phyloP scores from a whole-genome alignment of 2,797 vertebrate species.

The Thamnophis elegans region DNA sequence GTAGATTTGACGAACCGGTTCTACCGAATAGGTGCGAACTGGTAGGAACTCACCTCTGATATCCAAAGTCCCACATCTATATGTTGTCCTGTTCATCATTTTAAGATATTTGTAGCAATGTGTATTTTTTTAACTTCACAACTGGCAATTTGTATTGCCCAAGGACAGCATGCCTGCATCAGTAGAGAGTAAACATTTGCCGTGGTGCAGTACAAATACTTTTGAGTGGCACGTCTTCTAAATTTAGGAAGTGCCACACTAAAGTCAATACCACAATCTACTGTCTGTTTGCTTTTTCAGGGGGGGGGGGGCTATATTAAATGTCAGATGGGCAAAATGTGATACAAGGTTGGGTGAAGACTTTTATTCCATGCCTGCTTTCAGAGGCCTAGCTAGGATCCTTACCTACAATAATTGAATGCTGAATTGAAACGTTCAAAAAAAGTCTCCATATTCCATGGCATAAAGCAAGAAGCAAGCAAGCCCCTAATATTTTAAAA shows the following conservation, averaged over 20 bases:
- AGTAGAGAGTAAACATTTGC: slow-evolving; percentile 42
- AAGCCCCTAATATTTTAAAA: background rate
- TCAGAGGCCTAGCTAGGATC: background rate
- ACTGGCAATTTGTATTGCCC: slow-evolving; percentile 16
- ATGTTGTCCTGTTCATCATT: slow-evolving; percentile 4
- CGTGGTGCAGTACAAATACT: slow-evolving; percentile 49
- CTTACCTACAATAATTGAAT: background rate
- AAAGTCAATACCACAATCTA: slow-evolving; percentile 37
- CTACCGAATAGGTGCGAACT: no score
- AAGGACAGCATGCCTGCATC: slow-evolving; percentile 27
- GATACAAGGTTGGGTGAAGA: slow-evolving; percentile 3
- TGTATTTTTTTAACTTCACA: slow-evolving; percentile 16
- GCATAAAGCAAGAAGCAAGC: slow-evolving; percentile 11
- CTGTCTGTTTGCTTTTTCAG: slow-evolving; percentile 57
- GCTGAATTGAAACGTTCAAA: background rate
- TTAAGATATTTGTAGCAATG: slow-evolving; percentile 16
- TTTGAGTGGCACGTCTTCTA: slow-evolving; percentile 36
- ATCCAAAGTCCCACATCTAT: background rate
- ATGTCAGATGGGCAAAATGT: slow-evolving; percentile 18
- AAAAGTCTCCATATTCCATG: slow-evolving; percentile 20
- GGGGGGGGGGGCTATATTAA: slow-evolving; percentile 22
- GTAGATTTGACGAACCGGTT: no score
- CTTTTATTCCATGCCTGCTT: slow-evolving; percentile 20
- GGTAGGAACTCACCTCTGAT: no score
- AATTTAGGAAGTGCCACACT: slow-evolving; percentile 35